phyloP scores from a whole-genome alignment of 1,140 invertebrate species.

The Limonius californicus region DNA sequence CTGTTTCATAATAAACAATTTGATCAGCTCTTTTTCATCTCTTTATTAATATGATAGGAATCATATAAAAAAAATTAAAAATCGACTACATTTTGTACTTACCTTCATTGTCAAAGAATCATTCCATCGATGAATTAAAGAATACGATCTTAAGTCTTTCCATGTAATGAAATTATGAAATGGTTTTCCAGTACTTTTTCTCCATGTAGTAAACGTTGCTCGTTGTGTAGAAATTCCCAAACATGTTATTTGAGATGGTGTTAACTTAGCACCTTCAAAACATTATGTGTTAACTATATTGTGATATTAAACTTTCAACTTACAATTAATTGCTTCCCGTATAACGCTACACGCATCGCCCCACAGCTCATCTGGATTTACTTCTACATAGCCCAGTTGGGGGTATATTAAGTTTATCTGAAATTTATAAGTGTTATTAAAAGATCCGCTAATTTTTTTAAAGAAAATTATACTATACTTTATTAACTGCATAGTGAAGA shows the following conservation, averaged over 20 bases:
- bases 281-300: background rate
- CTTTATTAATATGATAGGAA: no score
- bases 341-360: conserved; percentile 65
- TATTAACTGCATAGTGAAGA: no score
- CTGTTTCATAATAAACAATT: no score
- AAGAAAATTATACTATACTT: no score
- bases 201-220: conserved; percentile 86
- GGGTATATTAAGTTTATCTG: conserved; percentile 77
- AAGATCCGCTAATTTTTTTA: no score
- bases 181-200: conserved; percentile 70
- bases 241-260: conserved; percentile 56
- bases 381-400: conserved; percentile 76
- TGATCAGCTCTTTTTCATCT: no score
- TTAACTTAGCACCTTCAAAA: conserved; percentile 57
- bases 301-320: conserved; percentile 30
- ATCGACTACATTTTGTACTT: no score
- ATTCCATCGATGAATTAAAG: conserved; percentile 82
- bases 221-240: conserved; percentile 87
- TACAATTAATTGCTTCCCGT: conserved; percentile 62
- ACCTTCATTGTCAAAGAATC: conserved; percentile 66
- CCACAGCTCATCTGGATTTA: conserved; percentile 84
- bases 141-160: conserved; percentile 85
- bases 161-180: conserved; percentile 96
- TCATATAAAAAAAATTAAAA: conserved; percentile 10
- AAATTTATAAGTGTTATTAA: no score